These are phyloP conservation scores for Squalus acanthias DNA, from an alignment of 2,797 vertebrate species.

Conservation along the genomic window DNA sequence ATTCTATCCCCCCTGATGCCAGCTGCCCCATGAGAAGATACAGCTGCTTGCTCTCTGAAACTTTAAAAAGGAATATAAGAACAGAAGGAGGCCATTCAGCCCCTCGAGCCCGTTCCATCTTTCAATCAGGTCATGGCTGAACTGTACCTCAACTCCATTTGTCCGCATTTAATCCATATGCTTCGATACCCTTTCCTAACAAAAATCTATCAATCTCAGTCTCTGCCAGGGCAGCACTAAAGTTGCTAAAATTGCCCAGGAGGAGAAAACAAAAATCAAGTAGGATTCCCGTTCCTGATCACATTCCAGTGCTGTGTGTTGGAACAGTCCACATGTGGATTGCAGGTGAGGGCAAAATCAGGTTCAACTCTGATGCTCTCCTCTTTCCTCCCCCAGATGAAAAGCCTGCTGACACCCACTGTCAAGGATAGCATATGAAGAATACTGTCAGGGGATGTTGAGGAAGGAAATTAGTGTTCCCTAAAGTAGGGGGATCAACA, in stretches of 20 bases:
- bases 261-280: not conserved
- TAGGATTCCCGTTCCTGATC: not conserved
- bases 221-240: not conserved
- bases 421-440: not conserved
- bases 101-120: too few relatives aligned
- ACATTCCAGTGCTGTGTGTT: not conserved
- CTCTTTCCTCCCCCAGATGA: too few relatives aligned
- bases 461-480: not conserved
- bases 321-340: not conserved
- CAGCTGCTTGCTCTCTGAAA: too few relatives aligned
- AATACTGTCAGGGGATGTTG: not conserved
- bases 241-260: not conserved
- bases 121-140: too few relatives aligned
- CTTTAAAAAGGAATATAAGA: too few relatives aligned
- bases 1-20: not conserved
- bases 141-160: too few relatives aligned
- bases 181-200: too few relatives aligned
- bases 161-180: too few relatives aligned
- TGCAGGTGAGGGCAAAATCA: not conserved
- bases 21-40: not conserved
- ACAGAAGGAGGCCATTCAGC: too few relatives aligned
- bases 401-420: not conserved
- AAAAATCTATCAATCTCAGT: not conserved
- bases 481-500: not conserved
- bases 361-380: not conserved